Percentiles rank a stretch among this genome's conserved stretches.
Evolutionary conservation across 2,797 vertebrate genomes (phyloP).

Genomic region (Cossypha heuglini): DNA sequence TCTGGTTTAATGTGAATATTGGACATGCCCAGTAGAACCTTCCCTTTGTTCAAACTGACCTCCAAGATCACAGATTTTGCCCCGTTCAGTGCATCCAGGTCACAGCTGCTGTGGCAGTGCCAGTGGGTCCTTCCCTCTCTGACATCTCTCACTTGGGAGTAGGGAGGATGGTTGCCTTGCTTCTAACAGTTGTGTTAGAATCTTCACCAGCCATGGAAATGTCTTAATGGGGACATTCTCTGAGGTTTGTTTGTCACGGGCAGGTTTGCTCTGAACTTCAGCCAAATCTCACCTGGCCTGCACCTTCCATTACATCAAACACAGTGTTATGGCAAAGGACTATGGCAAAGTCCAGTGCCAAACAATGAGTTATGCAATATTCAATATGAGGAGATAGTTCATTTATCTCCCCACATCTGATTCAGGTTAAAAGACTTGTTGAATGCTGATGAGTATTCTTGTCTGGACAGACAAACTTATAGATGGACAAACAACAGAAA

Average conservation of each 20-base stretch:
- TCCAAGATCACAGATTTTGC: neutral
- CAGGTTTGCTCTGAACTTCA: neutral
- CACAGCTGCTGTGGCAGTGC: neutral
- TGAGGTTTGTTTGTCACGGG: neutral
- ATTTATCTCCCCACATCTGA: neutral
- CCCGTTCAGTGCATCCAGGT: neutral
- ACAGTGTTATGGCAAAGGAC: neutral
- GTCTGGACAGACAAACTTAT: neutral
- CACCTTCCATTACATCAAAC: neutral
- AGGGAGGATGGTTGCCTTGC: neutral
- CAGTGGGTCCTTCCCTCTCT: neutral
- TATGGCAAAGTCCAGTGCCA: neutral
- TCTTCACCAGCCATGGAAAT: neutral
- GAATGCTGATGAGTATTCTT: neutral
- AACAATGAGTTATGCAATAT: neutral
- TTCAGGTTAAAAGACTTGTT: neutral
- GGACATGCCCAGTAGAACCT: neutral
- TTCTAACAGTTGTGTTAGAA: neutral
- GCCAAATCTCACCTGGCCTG: neutral
- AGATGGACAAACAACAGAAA: neutral
- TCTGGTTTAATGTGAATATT: neutral
- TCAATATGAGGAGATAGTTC: neutral
- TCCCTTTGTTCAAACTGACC: neutral
- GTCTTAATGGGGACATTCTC: neutral
- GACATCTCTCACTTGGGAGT: neutral